Evolutionary conservation across 2,797 vertebrate species (phyloP), one percentile per base, ranked within the genome.

Genomic region (Crocodylus rhombifer): DNA sequence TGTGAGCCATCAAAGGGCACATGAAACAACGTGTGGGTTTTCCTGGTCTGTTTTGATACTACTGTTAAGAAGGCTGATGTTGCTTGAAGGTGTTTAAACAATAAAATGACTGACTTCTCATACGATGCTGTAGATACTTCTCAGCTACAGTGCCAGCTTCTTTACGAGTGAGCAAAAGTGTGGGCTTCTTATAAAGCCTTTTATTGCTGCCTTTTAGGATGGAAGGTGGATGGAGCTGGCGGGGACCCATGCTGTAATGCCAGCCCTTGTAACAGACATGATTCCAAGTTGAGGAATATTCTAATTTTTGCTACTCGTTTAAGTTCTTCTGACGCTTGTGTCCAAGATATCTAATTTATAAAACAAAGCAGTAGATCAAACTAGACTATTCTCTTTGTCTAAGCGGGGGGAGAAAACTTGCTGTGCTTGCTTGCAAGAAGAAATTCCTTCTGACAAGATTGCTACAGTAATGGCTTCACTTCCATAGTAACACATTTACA

Each of bases 1-100:
- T 73, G 80, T 76, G 67, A 91, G 71, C 7, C 5, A 78, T 83
- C 55, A 91, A 73, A 90, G 87, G 4, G 5, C 30, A 61, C 17
- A n/a, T 42, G 23, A 25, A 65, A 23, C 21, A 28, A 42, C 6
- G 13, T 56, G 17, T 21, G 83, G 6, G 5, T 60, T 77, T 57
- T 21, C 76, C 23, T 85, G 36, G 36, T 14, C 17, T 80, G 26
- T 71, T 64, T 81, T 13, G 36, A 26, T 14, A 26, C 9, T 78
- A 62, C 51, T 58, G 21, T 57, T 61, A 69, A 56, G 15, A 73
- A 73, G 33, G n/a, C 7, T 79, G 17, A 20, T 51, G 67, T 78
- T 75, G 23, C 75, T 78, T 77, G 25, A 81, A 64, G 76, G 55
- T 2, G 33, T 9, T 62, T 12, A 26, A 62, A 71, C 12, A 23